Evolutionary conservation across 1,140 invertebrate genomes (phyloP), one percentile per base, ranked within the genome.

Genomic region (Nasonia vitripennis): DNA sequence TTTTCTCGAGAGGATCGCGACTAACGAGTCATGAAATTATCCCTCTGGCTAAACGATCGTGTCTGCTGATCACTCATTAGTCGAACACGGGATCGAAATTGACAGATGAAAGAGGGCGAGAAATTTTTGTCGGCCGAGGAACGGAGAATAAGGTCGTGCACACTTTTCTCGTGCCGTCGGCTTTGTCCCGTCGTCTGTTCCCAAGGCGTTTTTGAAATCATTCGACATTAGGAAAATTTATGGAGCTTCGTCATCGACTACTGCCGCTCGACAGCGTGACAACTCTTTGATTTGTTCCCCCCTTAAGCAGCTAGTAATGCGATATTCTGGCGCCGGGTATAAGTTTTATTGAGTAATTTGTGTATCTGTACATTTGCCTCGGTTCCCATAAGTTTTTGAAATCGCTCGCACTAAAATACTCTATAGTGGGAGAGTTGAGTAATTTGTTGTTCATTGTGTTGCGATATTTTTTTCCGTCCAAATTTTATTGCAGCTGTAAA

Each of bases 151-250:
- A 81, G 68, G 41, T 83, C 73, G 48, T 78, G 73, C n/a, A 67
- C 34, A 67, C 31, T 82, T 77, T 83, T 75, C 9, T 55, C 55
- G 27, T 34, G 27, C 68, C 23, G 23, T 17, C 62, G 34, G 51
- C 82, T 83, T 83, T 67, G 55, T 77, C 11, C 37, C 73, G 14
- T 48, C 12, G 1, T 5, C 34, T 6, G n/a, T 78, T 71, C 77
- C 83, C 75, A 70, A 75, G 67, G 78, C 7, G 45, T 73, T 80
- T 85, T 75, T 80, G 27, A 80, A 85, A 80, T 67, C 68, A 14
- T 80, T 85, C 77, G 77, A 80, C 78, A 80, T 74, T 45, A 14
- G 31, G 78, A 74, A 80, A 85, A 85, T 85, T 85, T 85, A 85
- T 85, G 83, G 48, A 37, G 67, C 83, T 84, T 84, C 73, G 77